Evolutionary conservation across 2,888 invertebrate species (phyloP), one percentile per base, ranked within the genome.

Genomic region (Gymnocheta viridis): DNA sequence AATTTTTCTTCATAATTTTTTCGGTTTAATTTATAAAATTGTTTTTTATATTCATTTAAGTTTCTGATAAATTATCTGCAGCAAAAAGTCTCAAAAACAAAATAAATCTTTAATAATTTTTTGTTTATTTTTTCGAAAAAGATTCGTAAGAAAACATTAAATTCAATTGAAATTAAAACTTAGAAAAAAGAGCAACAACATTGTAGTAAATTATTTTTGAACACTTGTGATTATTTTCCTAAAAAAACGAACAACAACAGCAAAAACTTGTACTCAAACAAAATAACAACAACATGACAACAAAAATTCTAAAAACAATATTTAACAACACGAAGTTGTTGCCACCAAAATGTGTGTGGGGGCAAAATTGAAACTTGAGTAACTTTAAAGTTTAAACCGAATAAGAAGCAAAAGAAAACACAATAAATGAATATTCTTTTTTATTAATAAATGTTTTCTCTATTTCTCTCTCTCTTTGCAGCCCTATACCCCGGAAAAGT

Each of bases 401-500:
- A 35, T 2, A 62, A 29, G 22, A 22, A 54, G 35, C 6, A 60
- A 12, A 73, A 38, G 5, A 51, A 58, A 62, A 14, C 14, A 29
- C 12, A 58, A 19, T 22, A 3, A 24, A 22, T 29, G 22, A 49
- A 0, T 29, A 49, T 32, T 27, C 22, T 14, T 10, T 29, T 2
- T 10, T 41, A 41, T 41, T 41, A n/a, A 12, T 3, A 38, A 12
- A 2, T 19, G 2, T 19, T 47, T 51, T 0, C 60, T 7, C 32
- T n/a, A n/a, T n/a, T 44, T 58, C 17, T 29, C 47, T 38, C 56
- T 82, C n/a, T 77, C 19, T 67, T 67, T 70, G 12, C 67, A 87
- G 77, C 88, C 90, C 87, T 90, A 89, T 69, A 90, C 90, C 22
- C 90, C 90, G 72, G 88, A 90, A 89, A 85, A 90, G 88, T 85